Percentiles rank a stretch among this genome's conserved stretches.
Evolutionary conservation across 2,888 invertebrate species (phyloP).

Genomic region (Frankliniella fusca): DNA sequence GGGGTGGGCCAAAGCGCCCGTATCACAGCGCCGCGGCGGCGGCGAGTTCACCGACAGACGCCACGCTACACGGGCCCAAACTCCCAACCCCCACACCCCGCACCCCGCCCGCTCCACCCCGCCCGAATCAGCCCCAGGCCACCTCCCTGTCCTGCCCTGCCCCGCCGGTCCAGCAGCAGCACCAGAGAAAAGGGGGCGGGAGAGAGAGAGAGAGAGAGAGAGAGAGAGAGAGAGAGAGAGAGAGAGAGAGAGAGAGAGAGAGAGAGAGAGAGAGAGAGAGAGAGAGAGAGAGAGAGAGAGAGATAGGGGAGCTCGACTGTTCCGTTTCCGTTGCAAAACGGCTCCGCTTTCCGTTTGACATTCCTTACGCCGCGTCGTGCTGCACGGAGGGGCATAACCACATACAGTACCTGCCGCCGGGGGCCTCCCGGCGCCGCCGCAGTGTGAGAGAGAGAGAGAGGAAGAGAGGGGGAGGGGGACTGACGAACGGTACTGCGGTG

Average conservation of each 20-base stretch:
- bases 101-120: not conserved
- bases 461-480: not conserved
- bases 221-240: too few relatives aligned
- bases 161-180: not conserved
- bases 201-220: too few relatives aligned
- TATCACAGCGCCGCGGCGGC: not conserved
- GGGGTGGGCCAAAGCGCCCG: not conserved
- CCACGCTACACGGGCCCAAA: not conserved
- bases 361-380: not conserved
- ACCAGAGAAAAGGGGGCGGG: not conserved
- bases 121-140: too few relatives aligned
- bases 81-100: not conserved
- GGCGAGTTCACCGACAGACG: not conserved
- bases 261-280: too few relatives aligned
- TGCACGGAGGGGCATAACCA: not conserved
- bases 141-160: not conserved
- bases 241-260: too few relatives aligned
- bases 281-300: too few relatives aligned
- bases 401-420: not conserved
- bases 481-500: not conserved
- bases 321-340: constrained; percentile 17
- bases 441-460: too few relatives aligned
- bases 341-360: not conserved
- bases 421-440: not conserved
- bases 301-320: not conserved